Conservation (phyloP, 1,140 invertebrate species). For the Diprion similis region DNA sequence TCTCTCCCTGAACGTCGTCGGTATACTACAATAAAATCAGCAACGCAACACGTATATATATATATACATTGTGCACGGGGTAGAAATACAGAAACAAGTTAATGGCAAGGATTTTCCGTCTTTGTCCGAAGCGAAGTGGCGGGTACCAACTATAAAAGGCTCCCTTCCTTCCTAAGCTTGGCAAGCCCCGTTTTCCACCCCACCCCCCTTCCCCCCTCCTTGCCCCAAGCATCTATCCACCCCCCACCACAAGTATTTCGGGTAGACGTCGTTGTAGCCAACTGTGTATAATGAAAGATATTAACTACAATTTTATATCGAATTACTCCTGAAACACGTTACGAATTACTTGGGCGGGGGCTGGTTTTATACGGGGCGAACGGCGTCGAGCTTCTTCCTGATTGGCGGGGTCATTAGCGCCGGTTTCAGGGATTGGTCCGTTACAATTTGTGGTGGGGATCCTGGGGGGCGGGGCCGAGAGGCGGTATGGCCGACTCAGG, state of each 20-base stretch:
- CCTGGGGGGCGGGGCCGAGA: constrained; percentile 42
- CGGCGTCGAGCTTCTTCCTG: constrained; percentile 30
- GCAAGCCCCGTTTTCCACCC: constrained; percentile 5
- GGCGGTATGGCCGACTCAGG: constrained; percentile 56
- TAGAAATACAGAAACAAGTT: too few species aligned
- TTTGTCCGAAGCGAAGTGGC: too few species aligned
- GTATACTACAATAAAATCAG: too few species aligned
- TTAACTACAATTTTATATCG: constrained; percentile 65
- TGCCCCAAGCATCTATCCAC: constrained; percentile 21
- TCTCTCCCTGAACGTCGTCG: too few species aligned
- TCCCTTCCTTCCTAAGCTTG: too few species aligned
- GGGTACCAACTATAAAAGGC: too few species aligned
- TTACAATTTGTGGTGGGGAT: constrained; percentile 23
- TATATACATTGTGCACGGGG: too few species aligned
- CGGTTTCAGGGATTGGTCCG: background rate
- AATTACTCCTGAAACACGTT: constrained; percentile 62
- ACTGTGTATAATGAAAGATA: constrained; percentile 60
- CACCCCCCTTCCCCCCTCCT: constrained; percentile 19
- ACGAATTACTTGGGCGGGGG: constrained; percentile 60
- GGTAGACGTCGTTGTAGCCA: background rate
- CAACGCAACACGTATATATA: too few species aligned
- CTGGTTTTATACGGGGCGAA: constrained; percentile 23
- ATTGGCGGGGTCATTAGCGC: constrained; percentile 41
- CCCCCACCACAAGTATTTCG: background rate
- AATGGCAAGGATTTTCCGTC: too few species aligned